A percentile compares a stretch with the other conserved stretches of the same genome.
Conservation (phyloP, 2,113 vertebrate species). For the Bufo gargarizans region DNA sequence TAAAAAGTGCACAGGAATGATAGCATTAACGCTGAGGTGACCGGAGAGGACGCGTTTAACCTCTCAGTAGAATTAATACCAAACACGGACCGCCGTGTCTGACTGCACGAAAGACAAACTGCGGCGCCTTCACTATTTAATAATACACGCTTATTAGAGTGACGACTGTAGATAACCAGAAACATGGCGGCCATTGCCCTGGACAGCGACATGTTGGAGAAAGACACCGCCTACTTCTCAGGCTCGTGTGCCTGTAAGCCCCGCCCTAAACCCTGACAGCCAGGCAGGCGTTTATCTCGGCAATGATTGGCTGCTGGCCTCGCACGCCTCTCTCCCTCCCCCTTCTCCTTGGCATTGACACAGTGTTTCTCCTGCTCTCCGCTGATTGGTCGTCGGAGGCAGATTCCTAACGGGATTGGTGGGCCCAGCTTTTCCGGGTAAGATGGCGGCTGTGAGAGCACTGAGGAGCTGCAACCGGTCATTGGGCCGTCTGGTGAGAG, state of each 20-base stretch:
- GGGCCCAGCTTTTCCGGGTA: constrained; percentile 61
- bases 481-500: constrained; percentile 81
- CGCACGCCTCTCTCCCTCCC: constrained; percentile 28
- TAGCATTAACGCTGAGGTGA: neutral
- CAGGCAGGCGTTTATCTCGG: too few species aligned
- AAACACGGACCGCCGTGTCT: neutral
- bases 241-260: neutral
- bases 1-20: too few species aligned
- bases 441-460: constrained; percentile 84
- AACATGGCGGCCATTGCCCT: neutral
- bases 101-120: neutral
- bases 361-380: neutral
- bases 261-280: neutral
- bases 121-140: neutral
- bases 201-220: neutral
- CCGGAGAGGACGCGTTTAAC: neutral
- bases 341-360: constrained; percentile 52
- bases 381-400: neutral
- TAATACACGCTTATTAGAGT: neutral
- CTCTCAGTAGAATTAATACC: neutral
- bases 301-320: constrained; percentile 10
- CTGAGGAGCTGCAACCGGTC: constrained; percentile 70
- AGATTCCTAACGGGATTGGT: constrained; percentile 14
- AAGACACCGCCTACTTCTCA: neutral
- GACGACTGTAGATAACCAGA: neutral